Evolutionary conservation across 2,888 invertebrate species (phyloP).

Genomic region (Cyaniris semiargus): DNA sequence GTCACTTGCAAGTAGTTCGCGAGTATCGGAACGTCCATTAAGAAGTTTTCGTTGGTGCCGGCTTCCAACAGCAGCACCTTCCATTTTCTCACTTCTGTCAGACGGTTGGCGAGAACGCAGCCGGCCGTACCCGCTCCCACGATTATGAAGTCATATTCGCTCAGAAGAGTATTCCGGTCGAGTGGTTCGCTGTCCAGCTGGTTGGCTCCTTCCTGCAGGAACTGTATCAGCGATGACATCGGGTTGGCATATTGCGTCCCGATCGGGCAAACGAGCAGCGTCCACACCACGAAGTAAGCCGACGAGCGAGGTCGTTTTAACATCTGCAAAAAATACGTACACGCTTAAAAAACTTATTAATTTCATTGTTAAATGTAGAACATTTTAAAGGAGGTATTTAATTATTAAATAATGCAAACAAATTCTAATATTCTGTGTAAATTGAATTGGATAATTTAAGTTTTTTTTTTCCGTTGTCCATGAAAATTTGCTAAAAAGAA

Average conservation of each 20-base stretch:
- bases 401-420: no score
- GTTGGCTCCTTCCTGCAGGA: conserved; percentile 75
- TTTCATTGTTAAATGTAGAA: neutral
- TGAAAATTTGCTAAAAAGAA: neutral
- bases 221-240: conserved; percentile 74
- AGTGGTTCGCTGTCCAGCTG: conserved; percentile 78
- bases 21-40: conserved; percentile 88
- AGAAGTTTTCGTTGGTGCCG: conserved; percentile 84
- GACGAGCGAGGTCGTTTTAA: conserved; percentile 52
- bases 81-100: conserved; percentile 85
- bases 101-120: conserved; percentile 86
- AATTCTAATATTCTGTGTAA: no score
- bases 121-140: conserved; percentile 92
- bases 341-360: neutral
- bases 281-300: conserved; percentile 52
- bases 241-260: conserved; percentile 60
- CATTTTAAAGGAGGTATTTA: neutral
- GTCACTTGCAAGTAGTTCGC: conserved; percentile 87
- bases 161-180: conserved; percentile 70
- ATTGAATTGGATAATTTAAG: no score
- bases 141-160: conserved; percentile 87
- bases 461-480: neutral
- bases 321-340: conserved; percentile 63
- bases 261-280: conserved; percentile 48
- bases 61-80: conserved; percentile 87